Evolutionary conservation across 2,888 invertebrate species (phyloP).

Genomic region (Leptogaster cylindrica): DNA sequence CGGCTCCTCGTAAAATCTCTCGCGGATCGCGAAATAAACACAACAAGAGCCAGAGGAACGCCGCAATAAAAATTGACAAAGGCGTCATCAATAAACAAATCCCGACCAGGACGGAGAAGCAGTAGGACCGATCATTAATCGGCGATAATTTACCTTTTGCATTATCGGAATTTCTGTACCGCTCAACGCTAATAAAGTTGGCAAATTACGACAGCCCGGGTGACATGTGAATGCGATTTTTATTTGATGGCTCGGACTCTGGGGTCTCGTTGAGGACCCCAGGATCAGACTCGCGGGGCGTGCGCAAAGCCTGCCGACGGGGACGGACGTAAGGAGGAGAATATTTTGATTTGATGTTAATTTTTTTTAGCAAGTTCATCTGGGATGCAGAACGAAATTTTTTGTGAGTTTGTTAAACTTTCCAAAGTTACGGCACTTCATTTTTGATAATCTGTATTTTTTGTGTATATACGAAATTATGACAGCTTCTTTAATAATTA

Average conservation of each 20-base stretch:
- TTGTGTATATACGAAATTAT: no score
- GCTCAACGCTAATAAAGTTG: conserved; percentile 45
- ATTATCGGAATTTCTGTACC: conserved; percentile 40
- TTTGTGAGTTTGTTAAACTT: no score
- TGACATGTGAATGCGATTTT: conserved; percentile 46
- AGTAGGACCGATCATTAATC: conserved; percentile 36
- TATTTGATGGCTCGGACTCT: conserved; percentile 36
- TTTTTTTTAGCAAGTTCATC: no score
- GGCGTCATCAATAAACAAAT: conserved; percentile 39
- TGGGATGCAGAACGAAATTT: no score
- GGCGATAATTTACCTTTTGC: conserved; percentile 42
- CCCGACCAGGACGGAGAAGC: conserved; percentile 8
- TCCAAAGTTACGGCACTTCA: no score
- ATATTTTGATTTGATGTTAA: no score
- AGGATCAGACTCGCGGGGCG: conserved; percentile 2
- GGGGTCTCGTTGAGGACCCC: no score
- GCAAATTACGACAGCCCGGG: conserved; percentile 45
- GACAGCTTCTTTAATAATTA: no score
- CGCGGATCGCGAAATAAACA: background rate
- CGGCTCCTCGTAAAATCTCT: background rate
- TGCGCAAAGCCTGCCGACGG: background rate
- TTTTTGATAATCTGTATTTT: no score
- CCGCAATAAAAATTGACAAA: conserved; percentile 38
- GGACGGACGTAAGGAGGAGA: no score
- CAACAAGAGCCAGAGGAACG: conserved; percentile 17